Evolutionary conservation across 2,888 invertebrate genomes (phyloP).

Genomic region (Clusia tigrina): DNA sequence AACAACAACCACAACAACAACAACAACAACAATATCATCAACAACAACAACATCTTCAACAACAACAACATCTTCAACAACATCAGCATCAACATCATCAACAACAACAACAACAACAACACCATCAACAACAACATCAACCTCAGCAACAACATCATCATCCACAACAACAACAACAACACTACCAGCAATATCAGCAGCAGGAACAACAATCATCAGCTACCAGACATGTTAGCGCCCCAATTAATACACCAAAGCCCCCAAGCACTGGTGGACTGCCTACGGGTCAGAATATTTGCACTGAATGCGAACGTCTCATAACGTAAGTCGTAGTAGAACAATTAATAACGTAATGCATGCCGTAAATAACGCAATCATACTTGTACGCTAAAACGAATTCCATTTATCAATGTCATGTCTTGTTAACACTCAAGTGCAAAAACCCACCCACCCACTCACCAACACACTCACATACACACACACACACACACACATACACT

Average conservation of each 20-base stretch:
- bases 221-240: constrained; percentile 76
- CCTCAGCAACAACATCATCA: constrained; percentile 42
- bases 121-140: constrained; percentile 42
- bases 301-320: constrained; percentile 95
- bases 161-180: constrained; percentile 43
- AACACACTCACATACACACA: too few relatives aligned
- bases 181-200: constrained; percentile 42
- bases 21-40: constrained; percentile 48
- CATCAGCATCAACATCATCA: constrained; percentile 38
- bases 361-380: not conserved
- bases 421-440: too few relatives aligned
- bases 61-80: constrained; percentile 35
- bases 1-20: constrained; percentile 42
- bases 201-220: constrained; percentile 51
- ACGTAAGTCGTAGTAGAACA: constrained; percentile 76
- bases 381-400: not conserved
- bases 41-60: constrained; percentile 39
- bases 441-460: too few relatives aligned
- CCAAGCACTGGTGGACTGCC: constrained; percentile 78
- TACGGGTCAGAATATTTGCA: constrained; percentile 92
- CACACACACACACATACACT: too few relatives aligned
- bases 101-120: constrained; percentile 37
- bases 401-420: too few relatives aligned
- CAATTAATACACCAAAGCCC: constrained; percentile 73
- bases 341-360: not conserved